A percentile compares a stretch with the other conserved stretches of the same genome.
phyloP scores from a whole-genome alignment of 1,140 invertebrate genomes.

The Chironomus striatipennis region DNA sequence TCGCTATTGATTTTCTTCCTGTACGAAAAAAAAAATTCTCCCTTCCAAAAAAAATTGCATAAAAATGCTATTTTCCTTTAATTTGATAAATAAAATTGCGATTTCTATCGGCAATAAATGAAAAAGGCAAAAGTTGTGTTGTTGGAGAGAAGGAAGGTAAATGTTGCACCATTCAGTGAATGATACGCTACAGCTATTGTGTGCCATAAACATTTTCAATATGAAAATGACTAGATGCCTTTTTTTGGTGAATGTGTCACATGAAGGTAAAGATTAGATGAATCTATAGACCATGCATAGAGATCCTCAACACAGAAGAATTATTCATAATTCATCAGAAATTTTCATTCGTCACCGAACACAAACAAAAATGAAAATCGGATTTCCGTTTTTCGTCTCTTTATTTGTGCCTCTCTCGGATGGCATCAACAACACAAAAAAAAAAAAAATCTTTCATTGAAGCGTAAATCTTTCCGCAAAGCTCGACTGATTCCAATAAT shows the following conservation, averaged over 20 bases:
- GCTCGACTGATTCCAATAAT: constrained; percentile 7
- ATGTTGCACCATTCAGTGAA: background rate
- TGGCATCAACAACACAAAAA: background rate
- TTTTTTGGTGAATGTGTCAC: background rate
- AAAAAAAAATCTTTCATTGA: background rate
- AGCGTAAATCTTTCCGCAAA: constrained; percentile 19
- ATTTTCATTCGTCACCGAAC: constrained; percentile 22
- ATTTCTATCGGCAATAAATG: constrained; percentile 5
- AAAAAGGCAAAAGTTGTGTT: too few relatives aligned
- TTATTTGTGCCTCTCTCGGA: background rate
- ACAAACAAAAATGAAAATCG: constrained; percentile 20
- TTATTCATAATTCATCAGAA: constrained; percentile 21
- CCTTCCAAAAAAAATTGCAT: background rate
- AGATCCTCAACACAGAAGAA: background rate
- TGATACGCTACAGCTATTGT: background rate
- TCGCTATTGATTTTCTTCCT: background rate
- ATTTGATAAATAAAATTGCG: constrained; percentile 20
- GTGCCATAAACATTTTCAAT: background rate
- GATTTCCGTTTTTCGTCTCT: background rate
- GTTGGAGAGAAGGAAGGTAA: too few relatives aligned
- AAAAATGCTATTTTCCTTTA: constrained; percentile 9
- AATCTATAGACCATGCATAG: background rate
- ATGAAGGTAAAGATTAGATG: background rate
- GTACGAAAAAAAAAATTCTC: background rate
- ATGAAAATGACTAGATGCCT: background rate